A percentile compares a stretch with the other conserved stretches of the same genome.
These are phyloP conservation scores for Cephus rjabovi DNA, from an alignment of 2,888 invertebrate genomes.

Conservation along the genomic window DNA sequence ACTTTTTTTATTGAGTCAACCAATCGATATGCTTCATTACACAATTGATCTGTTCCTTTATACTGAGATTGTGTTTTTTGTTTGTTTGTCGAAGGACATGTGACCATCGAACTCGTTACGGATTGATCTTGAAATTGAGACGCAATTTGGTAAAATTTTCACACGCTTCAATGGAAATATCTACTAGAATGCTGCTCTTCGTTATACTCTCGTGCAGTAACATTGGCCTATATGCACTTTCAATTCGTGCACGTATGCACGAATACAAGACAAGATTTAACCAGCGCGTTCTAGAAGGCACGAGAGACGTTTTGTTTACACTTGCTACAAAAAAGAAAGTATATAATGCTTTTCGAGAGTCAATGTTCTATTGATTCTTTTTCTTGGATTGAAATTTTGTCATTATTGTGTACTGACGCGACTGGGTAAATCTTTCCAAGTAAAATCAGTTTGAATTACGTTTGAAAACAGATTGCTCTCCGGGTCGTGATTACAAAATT, in stretches of 20 bases:
- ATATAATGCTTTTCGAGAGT: neutral
- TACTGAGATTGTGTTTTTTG: neutral
- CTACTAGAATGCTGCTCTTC: neutral
- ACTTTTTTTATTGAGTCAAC: neutral
- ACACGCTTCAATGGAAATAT: neutral
- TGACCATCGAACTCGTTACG: neutral
- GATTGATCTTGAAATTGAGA: neutral
- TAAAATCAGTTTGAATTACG: neutral
- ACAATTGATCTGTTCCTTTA: neutral
- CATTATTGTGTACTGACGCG: neutral
- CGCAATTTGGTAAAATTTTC: neutral
- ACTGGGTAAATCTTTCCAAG: neutral
- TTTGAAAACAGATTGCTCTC: neutral
- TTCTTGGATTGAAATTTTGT: neutral
- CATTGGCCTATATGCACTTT: neutral
- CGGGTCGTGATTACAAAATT: constrained; percentile 9
- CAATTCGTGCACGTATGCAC: neutral
- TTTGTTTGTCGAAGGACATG: neutral
- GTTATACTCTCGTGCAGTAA: neutral
- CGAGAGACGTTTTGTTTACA: neutral
- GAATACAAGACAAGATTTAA: neutral
- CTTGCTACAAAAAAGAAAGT: neutral
- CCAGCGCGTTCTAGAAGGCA: neutral
- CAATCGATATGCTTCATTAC: neutral
- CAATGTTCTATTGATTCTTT: neutral